Percentiles rank a stretch among this genome's conserved stretches.
Evolutionary conservation across 2,113 vertebrate genomes (phyloP).

Genomic region (Gila orcuttii): DNA sequence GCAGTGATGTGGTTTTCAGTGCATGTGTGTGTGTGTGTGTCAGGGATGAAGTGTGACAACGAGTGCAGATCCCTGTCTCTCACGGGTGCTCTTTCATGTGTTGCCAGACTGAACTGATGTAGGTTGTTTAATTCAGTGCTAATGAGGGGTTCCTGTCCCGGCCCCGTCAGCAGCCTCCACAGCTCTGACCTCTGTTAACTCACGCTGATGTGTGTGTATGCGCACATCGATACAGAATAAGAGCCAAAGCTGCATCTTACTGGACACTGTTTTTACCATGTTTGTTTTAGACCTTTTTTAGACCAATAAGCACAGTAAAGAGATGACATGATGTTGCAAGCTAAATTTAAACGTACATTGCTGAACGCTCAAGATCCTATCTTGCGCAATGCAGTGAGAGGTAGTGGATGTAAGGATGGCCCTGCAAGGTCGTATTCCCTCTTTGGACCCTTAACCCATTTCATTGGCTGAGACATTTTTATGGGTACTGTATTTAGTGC

Average conservation of each 20-base stretch:
- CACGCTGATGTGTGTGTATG: not conserved
- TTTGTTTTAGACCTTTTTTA: not conserved
- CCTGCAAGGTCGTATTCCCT: no score
- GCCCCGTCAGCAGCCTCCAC: conserved; percentile 50
- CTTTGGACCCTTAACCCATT: no score
- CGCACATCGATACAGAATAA: not conserved
- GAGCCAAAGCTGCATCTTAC: not conserved
- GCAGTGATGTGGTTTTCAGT: conserved; percentile 1
- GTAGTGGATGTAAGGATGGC: no score
- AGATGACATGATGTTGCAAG: not conserved
- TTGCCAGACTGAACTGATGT: conserved; percentile 75
- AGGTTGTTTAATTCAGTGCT: conserved; percentile 74
- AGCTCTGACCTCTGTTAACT: not conserved
- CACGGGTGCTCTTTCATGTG: conserved; percentile 80
- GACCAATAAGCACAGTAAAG: no score
- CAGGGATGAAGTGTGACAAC: conserved; percentile 16
- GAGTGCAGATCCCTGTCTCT: conserved; percentile 65
- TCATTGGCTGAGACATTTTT: no score
- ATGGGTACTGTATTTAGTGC: no score
- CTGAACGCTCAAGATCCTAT: not conserved
- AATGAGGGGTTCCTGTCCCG: conserved; percentile 70
- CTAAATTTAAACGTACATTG: not conserved
- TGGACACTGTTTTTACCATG: not conserved
- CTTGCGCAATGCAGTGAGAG: no score
- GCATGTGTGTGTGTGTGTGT: conserved; percentile 54